These are phyloP conservation scores for Clamator glandarius DNA, from an alignment of 2,797 vertebrate genomes.

Conservation along the genomic window DNA sequence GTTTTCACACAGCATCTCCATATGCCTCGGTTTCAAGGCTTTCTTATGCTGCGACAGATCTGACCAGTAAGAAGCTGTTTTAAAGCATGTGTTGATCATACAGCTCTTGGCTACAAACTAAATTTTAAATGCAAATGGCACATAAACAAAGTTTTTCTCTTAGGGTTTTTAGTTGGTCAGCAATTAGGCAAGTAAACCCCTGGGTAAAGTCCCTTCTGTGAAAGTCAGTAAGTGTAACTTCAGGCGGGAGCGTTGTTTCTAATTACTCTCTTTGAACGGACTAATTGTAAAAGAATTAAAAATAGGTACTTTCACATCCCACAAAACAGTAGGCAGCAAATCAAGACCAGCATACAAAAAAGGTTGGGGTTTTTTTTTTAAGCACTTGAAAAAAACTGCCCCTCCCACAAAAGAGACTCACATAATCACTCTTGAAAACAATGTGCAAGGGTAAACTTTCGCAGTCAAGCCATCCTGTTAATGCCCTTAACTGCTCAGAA, in stretches of 20 bases:
- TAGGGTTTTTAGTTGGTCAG: neutral
- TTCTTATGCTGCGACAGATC: neutral
- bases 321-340: constrained; percentile 39
- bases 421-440: constrained; percentile 71
- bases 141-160: neutral
- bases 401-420: constrained; percentile 72
- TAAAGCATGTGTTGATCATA: neutral
- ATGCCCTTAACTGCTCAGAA: constrained; percentile 29
- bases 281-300: constrained; percentile 47
- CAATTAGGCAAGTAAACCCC: neutral
- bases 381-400: constrained; percentile 50
- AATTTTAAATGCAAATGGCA: neutral
- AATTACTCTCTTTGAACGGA: neutral
- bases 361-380: neutral
- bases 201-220: constrained; percentile 8
- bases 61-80: neutral
- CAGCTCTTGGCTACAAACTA: neutral
- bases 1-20: neutral
- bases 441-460: constrained; percentile 53
- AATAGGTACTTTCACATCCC: constrained; percentile 69
- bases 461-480: constrained; percentile 48
- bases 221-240: constrained; percentile 42
- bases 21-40: neutral
- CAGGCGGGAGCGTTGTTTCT: neutral
- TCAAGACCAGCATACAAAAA: neutral